Percentiles rank a stretch among this genome's conserved stretches.
These are phyloP conservation scores for Lycophotia porphyrea DNA, from an alignment of 2,888 invertebrate genomes.

Conservation along the genomic window DNA sequence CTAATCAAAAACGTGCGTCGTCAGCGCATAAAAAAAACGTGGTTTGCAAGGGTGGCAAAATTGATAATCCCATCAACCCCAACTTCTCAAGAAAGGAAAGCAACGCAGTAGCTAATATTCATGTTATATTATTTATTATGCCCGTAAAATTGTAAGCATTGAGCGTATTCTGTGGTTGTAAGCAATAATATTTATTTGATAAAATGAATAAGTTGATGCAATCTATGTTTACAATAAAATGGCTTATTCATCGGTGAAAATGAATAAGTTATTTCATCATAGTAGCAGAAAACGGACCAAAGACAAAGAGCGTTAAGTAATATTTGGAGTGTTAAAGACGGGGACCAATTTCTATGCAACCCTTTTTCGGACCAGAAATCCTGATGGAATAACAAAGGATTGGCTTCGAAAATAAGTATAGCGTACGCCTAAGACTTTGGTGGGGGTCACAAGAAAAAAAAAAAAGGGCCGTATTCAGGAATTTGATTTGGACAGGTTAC, in stretches of 20 bases:
- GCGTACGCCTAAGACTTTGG: too few species aligned
- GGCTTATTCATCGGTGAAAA: slow-evolving; percentile 2
- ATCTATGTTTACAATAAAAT: slow-evolving; percentile 29
- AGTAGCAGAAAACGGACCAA: not conserved
- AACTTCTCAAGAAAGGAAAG: not conserved
- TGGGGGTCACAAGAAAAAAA: too few species aligned
- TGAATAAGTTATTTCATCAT: slow-evolving; percentile 29
- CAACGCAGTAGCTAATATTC: not conserved
- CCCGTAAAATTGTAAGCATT: not conserved
- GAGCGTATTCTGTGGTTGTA: not conserved
- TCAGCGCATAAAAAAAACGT: too few species aligned
- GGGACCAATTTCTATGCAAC: not conserved
- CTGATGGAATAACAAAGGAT: not conserved
- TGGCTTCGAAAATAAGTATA: not conserved
- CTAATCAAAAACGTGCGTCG: too few species aligned
- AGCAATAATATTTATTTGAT: slow-evolving; percentile 33
- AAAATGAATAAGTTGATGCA: slow-evolving; percentile 29
- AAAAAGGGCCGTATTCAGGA: too few species aligned
- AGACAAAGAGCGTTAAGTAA: not conserved
- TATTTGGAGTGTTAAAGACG: not conserved
- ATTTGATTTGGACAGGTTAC: too few species aligned
- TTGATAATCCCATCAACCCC: not conserved
- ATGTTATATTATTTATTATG: not conserved
- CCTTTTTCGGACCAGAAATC: not conserved
- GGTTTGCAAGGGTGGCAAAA: not conserved